These are phyloP conservation scores for Odontothrips loti DNA, from an alignment of 2,888 invertebrate species.

Conservation along the genomic window DNA sequence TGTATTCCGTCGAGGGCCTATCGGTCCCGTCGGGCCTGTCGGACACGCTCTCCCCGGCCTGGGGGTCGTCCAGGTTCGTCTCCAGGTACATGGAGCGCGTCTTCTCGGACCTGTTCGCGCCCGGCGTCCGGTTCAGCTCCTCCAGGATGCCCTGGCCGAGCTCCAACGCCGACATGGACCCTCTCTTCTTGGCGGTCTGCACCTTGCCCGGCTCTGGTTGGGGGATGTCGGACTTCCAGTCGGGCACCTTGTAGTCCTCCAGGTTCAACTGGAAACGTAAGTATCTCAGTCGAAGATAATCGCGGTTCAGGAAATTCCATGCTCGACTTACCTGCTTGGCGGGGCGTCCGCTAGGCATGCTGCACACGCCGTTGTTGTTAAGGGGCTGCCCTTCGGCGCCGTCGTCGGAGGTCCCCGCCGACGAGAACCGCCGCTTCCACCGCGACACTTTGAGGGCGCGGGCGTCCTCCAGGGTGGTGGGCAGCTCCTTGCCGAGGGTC, in stretches of 20 bases:
- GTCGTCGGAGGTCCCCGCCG: neutral
- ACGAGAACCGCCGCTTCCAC: neutral
- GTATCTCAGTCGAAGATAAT: no score
- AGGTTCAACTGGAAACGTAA: neutral
- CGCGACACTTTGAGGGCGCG: neutral
- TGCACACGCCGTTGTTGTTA: neutral
- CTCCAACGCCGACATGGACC: conserved; percentile 8
- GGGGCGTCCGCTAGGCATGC: neutral
- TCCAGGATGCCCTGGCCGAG: conserved; percentile 18
- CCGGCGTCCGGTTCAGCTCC: conserved; percentile 11
- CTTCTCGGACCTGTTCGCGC: neutral
- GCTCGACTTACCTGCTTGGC: neutral
- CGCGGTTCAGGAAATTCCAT: no score
- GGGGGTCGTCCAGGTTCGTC: neutral
- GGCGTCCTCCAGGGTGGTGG: conserved; percentile 40
- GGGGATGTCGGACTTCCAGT: conserved; percentile 8
- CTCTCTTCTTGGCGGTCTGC: conserved; percentile 12
- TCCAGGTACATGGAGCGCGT: conserved; percentile 6
- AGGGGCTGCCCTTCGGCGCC: conserved; percentile 3
- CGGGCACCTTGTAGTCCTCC: conserved; percentile 19
- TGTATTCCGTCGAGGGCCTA: neutral
- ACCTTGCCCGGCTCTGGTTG: neutral
- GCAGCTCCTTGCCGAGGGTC: conserved; percentile 40
- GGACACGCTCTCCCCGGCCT: neutral
- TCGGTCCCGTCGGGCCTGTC: no score